phyloP scores from a whole-genome alignment of 1,140 invertebrate species.

The Anagrus nilaparvatae region DNA sequence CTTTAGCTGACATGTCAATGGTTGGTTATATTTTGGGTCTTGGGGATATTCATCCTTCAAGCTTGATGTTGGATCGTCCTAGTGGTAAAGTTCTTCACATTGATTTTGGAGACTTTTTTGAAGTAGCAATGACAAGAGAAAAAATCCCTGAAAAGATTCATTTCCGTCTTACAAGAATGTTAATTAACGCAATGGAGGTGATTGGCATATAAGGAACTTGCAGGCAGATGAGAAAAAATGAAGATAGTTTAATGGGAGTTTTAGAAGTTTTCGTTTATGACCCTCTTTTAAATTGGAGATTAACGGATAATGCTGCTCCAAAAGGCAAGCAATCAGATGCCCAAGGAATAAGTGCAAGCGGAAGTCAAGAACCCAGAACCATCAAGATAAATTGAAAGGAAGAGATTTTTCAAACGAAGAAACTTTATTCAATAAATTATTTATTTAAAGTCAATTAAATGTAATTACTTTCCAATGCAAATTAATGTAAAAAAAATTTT shows the following conservation, averaged over 20 bases:
- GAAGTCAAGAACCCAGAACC: constrained; percentile 41
- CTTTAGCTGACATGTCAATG: constrained; percentile 99
- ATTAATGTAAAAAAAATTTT: no score
- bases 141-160: constrained; percentile 99
- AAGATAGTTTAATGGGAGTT: constrained; percentile 98
- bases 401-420: constrained; percentile 81
- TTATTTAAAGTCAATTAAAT: no score
- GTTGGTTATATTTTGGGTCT: constrained; percentile 80
- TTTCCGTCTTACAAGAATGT: constrained; percentile 95
- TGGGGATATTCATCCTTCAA: constrained; percentile 91
- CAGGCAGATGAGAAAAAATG: constrained; percentile 85
- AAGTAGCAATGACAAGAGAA: constrained; percentile 95
- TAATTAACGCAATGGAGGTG: constrained; percentile 99
- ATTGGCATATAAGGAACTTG: constrained; percentile 75
- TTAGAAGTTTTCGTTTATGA: constrained; percentile 99
- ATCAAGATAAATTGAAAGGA: constrained; percentile 79
- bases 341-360: constrained; percentile 35
- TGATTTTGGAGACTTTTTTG: constrained; percentile 99
- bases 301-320: constrained; percentile 68
- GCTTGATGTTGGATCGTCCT: constrained; percentile 94
- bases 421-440: constrained; percentile 64
- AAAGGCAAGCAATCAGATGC: constrained; percentile 44
- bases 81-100: constrained; percentile 99
- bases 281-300: constrained; percentile 95
- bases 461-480: no score